Evolutionary conservation across 2,888 invertebrate genomes (phyloP).

Genomic region (Thelaira solivaga): DNA sequence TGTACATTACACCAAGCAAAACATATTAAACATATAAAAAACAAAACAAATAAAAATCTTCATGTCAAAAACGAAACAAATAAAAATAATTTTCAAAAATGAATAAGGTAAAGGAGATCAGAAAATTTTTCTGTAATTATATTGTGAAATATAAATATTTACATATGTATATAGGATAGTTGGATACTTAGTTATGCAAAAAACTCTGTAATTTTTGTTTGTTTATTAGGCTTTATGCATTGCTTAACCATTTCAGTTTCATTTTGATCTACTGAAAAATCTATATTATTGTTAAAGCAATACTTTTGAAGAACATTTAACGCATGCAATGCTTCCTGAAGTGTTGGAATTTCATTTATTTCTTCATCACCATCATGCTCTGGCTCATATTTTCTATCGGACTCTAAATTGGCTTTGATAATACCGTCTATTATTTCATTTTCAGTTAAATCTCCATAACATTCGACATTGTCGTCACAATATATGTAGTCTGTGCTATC

Average conservation of each 20-base stretch:
- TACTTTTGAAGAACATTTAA: conserved; percentile 31
- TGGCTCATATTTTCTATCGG: not conserved
- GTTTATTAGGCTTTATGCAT: not conserved
- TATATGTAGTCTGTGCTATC: not conserved
- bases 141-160: too few relatives aligned
- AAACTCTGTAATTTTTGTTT: not conserved
- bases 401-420: not conserved
- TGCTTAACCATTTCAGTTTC: conserved; percentile 22
- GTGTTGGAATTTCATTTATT: not conserved
- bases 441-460: conserved; percentile 44
- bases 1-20: too few relatives aligned
- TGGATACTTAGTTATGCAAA: not conserved
- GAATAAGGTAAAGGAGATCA: too few relatives aligned
- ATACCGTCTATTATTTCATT: conserved; percentile 14
- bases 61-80: too few relatives aligned
- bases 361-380: conserved; percentile 15
- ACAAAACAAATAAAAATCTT: too few relatives aligned
- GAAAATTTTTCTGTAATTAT: too few relatives aligned
- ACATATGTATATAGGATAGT: not conserved
- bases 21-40: too few relatives aligned
- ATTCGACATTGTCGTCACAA: conserved; percentile 32
- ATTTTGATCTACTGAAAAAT: conserved; percentile 10
- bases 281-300: conserved; percentile 5
- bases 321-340: conserved; percentile 7
- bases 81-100: too few relatives aligned